These are phyloP conservation scores for Pyrrhosoma nymphula DNA, from an alignment of 2,888 invertebrate species.

Conservation along the genomic window DNA sequence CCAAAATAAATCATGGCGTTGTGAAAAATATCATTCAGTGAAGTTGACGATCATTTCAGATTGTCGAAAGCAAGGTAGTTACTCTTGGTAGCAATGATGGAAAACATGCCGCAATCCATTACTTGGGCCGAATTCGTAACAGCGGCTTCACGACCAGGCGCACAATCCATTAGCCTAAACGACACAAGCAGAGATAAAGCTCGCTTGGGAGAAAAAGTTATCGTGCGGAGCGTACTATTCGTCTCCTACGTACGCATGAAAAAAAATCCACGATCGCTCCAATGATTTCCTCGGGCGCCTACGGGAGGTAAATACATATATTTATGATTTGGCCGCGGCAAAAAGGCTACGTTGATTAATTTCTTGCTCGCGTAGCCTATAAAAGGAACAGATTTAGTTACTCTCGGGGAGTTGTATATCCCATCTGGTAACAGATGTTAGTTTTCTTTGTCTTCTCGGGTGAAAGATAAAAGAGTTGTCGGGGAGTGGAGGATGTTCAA, in stretches of 20 bases:
- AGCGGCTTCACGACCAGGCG: constrained; percentile 21
- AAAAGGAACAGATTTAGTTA: constrained; percentile 43
- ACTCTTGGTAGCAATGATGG: constrained; percentile 7
- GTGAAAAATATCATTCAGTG: neutral
- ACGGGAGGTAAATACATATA: constrained; percentile 46
- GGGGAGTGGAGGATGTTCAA: neutral
- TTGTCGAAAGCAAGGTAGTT: neutral
- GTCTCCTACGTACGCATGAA: constrained; percentile 19
- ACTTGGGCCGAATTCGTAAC: constrained; percentile 40
- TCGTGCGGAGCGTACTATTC: constrained; percentile 11
- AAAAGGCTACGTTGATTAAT: constrained; percentile 48
- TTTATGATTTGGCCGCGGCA: constrained; percentile 36
- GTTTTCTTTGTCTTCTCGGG: constrained; percentile 58
- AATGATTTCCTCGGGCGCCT: neutral
- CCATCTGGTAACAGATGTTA: constrained; percentile 62
- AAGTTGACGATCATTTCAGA: neutral
- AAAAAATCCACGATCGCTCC: neutral
- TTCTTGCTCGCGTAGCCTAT: constrained; percentile 44
- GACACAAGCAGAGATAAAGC: constrained; percentile 47
- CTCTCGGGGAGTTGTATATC: constrained; percentile 36
- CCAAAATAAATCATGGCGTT: too few species aligned
- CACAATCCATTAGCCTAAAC: constrained; percentile 49
- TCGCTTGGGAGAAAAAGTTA: constrained; percentile 27
- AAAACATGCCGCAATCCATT: constrained; percentile 55
- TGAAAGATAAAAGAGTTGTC: neutral